Conservation (phyloP, 2,113 vertebrate species). For the Grammomys dolichurus region DNA sequence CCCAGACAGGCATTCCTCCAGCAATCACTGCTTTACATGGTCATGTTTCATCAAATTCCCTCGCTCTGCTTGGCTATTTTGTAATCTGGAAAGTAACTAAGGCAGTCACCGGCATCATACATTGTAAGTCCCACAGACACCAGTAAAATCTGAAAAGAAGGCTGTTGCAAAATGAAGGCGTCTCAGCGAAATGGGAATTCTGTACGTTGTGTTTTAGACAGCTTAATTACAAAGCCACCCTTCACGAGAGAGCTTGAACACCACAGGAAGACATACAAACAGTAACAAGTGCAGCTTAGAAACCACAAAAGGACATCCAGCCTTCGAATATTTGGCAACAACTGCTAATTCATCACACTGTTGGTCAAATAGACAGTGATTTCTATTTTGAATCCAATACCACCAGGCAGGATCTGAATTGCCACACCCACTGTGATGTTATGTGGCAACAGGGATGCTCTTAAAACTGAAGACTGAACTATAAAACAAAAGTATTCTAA, state of each 20-base stretch:
- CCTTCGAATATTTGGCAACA: neutral
- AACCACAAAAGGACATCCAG: neutral
- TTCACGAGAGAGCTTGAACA: neutral
- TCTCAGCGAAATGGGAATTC: constrained; percentile 3
- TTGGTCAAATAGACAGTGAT: constrained; percentile 18
- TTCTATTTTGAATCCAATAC: constrained; percentile 23
- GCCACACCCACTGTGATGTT: neutral
- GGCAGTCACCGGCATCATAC: neutral
- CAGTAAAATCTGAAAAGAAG: neutral
- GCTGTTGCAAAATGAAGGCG: neutral
- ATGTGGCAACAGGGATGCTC: constrained; percentile 34
- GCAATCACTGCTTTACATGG: neutral
- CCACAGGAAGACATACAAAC: neutral
- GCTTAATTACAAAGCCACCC: neutral
- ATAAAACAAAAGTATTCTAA: constrained; percentile 42
- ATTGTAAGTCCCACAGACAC: constrained; percentile 59
- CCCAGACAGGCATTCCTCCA: constrained; percentile 49
- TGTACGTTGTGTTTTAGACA: neutral
- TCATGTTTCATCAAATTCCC: constrained; percentile 30
- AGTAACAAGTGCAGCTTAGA: constrained; percentile 6
- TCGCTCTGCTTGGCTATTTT: constrained; percentile 55
- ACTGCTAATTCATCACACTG: neutral
- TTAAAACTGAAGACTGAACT: constrained; percentile 17
- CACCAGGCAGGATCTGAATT: neutral
- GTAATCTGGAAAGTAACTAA: constrained; percentile 16